A percentile compares a stretch with the other conserved stretches of the same genome.
phyloP scores from a whole-genome alignment of 2,888 invertebrate genomes.

The Crioceris asparagi region DNA sequence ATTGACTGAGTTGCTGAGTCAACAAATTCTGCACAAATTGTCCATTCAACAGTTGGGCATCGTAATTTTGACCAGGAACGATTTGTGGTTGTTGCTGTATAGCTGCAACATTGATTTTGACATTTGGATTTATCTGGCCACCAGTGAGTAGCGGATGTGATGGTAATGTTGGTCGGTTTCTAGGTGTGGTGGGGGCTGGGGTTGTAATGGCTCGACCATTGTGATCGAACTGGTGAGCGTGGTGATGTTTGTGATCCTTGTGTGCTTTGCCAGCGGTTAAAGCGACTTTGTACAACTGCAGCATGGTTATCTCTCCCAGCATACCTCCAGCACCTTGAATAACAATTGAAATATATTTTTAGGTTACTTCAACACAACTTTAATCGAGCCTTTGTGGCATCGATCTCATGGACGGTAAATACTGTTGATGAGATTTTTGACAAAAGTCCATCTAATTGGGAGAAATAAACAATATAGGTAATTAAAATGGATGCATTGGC shows the following conservation, averaged over 20 bases:
- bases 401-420: no score
- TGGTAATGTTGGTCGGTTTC: conserved; percentile 43
- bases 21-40: conserved; percentile 43
- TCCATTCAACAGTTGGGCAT: conserved; percentile 52
- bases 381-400: no score
- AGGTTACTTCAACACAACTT: no score
- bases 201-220: conserved; percentile 54
- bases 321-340: conserved; percentile 50
- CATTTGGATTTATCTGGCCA: conserved; percentile 52
- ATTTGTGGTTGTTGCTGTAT: conserved; percentile 33
- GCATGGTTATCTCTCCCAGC: conserved; percentile 67
- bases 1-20: conserved; percentile 23
- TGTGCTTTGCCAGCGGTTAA: conserved; percentile 78
- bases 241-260: conserved; percentile 79
- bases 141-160: conserved; percentile 47
- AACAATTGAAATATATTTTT: neutral
- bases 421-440: no score
- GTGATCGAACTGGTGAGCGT: conserved; percentile 69
- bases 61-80: conserved; percentile 43
- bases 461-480: no score
- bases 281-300: conserved; percentile 71
- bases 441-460: no score
- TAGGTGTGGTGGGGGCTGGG: conserved; percentile 46
- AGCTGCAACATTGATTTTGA: conserved; percentile 43
- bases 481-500: no score